phyloP scores from a whole-genome alignment of 1,140 invertebrate genomes.

The Cylas formicarius region DNA sequence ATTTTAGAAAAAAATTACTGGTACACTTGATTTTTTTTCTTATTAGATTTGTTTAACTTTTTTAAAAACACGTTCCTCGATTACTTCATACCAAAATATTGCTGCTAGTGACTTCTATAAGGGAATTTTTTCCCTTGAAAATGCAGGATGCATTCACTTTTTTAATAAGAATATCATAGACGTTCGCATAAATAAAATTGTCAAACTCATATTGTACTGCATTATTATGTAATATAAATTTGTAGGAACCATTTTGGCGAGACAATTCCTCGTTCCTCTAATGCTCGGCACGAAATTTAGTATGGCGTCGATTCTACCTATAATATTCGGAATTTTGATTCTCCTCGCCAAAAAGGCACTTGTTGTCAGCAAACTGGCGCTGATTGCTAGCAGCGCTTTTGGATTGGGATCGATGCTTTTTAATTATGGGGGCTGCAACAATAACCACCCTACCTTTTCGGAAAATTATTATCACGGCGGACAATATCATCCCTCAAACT shows the following conservation, averaged over 20 bases:
- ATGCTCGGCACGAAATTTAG: constrained; percentile 71
- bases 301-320: constrained; percentile 59
- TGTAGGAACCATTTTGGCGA: constrained; percentile 60
- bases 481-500: constrained; percentile 24
- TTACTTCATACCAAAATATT: too few relatives aligned
- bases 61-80: too few relatives aligned
- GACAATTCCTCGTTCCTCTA: constrained; percentile 61
- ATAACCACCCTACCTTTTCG: neutral
- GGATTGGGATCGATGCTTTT: constrained; percentile 46
- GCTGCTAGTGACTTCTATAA: too few relatives aligned
- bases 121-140: too few relatives aligned
- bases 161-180: too few relatives aligned
- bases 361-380: constrained; percentile 60
- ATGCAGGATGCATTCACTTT: too few relatives aligned
- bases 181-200: neutral
- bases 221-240: constrained; percentile 21
- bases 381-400: constrained; percentile 59
- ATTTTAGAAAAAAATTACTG: too few relatives aligned
- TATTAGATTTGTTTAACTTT: too few relatives aligned
- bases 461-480: constrained; percentile 5
- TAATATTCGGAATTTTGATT: constrained; percentile 60
- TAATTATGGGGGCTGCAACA: constrained; percentile 17
- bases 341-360: constrained; percentile 66
- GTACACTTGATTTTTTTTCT: too few relatives aligned
- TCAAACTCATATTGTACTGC: neutral